Evolutionary conservation across 2,888 invertebrate genomes (phyloP).

Genomic region (Disparrhopalites patrizii): DNA sequence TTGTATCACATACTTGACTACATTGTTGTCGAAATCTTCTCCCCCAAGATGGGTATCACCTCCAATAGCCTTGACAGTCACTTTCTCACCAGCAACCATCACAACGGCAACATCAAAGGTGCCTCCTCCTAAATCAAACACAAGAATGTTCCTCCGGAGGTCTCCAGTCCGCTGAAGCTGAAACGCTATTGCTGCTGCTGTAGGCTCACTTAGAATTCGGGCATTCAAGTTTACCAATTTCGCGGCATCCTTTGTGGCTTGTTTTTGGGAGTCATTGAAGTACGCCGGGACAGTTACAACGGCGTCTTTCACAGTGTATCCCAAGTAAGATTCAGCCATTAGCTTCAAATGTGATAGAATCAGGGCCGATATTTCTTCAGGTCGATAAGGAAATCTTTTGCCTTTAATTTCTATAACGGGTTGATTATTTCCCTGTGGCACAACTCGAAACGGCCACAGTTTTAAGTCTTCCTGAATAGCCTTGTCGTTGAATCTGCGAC

Average conservation of each 20-base stretch:
- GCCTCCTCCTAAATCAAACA: constrained; percentile 27
- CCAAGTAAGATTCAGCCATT: constrained; percentile 11
- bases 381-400: neutral
- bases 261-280: constrained; percentile 16
- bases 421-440: constrained; percentile 58
- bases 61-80: neutral
- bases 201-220: constrained; percentile 22
- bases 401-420: constrained; percentile 10
- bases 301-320: neutral
- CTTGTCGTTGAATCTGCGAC: constrained; percentile 77
- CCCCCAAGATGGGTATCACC: constrained; percentile 19
- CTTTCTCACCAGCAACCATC: neutral
- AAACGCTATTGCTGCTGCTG: constrained; percentile 19
- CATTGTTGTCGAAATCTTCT: constrained; percentile 16
- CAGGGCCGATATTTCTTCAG: constrained; percentile 23
- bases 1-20: constrained; percentile 14
- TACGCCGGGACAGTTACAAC: constrained; percentile 26
- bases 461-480: constrained; percentile 92
- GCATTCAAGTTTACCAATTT: constrained; percentile 16
- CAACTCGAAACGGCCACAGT: constrained; percentile 88
- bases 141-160: neutral
- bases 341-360: constrained; percentile 10
- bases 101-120: constrained; percentile 22
- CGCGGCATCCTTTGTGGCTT: constrained; percentile 22
- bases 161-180: constrained; percentile 1